These are phyloP conservation scores for Galagoides demidoff DNA, from an alignment of 2,797 vertebrate species.

Conservation along the genomic window DNA sequence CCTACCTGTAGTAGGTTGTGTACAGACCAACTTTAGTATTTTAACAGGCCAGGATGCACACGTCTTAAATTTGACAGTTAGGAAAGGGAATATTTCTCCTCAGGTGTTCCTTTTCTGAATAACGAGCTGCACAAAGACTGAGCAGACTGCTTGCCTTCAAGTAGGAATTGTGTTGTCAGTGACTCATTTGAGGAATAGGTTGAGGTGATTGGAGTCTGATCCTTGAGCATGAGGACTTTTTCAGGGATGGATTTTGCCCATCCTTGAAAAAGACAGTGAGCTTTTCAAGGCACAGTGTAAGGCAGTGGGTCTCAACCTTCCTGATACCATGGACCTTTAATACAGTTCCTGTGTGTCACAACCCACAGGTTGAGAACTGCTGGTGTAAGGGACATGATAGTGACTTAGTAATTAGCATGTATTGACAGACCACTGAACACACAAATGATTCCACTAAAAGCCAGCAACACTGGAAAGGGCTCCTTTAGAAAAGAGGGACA, in stretches of 20 bases:
- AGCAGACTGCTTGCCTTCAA: rapidly evolving
- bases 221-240: too few relatives aligned
- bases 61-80: slow-evolving; percentile 32
- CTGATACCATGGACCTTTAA: too few relatives aligned
- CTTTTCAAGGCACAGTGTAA: background rate
- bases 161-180: background rate
- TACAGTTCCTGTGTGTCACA: too few relatives aligned
- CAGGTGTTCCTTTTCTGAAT: background rate
- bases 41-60: background rate
- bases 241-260: background rate
- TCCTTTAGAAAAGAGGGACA: background rate
- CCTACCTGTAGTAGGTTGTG: background rate
- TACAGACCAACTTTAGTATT: background rate
- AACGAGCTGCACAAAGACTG: background rate
- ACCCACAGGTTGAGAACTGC: too few relatives aligned
- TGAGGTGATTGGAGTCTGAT: background rate
- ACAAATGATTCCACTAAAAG: background rate
- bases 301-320: too few relatives aligned
- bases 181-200: background rate
- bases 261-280: background rate
- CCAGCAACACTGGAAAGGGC: background rate
- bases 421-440: background rate
- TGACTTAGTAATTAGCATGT: background rate
- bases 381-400: background rate
- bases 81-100: background rate